phyloP scores from a whole-genome alignment of 2,888 invertebrate species.

The Lomographa bimaculata region DNA sequence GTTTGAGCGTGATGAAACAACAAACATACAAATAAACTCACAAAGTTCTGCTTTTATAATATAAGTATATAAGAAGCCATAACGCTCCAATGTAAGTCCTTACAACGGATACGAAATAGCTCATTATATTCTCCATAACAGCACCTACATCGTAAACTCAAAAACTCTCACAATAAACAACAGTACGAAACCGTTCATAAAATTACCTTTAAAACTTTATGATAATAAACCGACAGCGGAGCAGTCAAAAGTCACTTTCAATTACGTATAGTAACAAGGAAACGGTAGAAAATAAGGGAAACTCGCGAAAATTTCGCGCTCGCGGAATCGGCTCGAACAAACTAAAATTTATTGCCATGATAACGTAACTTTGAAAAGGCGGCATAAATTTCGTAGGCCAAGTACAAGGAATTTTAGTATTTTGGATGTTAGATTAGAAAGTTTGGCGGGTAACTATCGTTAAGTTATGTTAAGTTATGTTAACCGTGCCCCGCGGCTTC shows the following conservation, averaged over 20 bases:
- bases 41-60: too few relatives aligned
- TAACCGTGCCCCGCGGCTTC: too few relatives aligned
- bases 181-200: slow-evolving; percentile 20
- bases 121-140: slow-evolving; percentile 1
- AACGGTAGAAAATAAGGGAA: slow-evolving; percentile 31
- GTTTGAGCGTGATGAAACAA: too few relatives aligned
- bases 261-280: slow-evolving; percentile 53
- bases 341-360: slow-evolving; percentile 73
- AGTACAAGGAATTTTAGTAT: slow-evolving; percentile 42
- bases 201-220: slow-evolving; percentile 45
- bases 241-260: slow-evolving; percentile 52
- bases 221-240: slow-evolving; percentile 39
- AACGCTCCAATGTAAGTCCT: too few relatives aligned
- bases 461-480: too few relatives aligned
- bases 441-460: slow-evolving; percentile 6
- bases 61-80: too few relatives aligned
- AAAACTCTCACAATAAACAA: slow-evolving; percentile 19
- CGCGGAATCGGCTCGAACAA: slow-evolving; percentile 52
- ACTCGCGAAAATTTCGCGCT: slow-evolving; percentile 36
- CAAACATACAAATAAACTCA: too few relatives aligned
- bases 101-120: too few relatives aligned
- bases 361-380: slow-evolving; percentile 70
- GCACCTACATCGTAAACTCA: slow-evolving; percentile 13
- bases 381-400: slow-evolving; percentile 61
- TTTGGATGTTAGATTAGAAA: slow-evolving; percentile 28